Evolutionary conservation across 2,888 invertebrate species (phyloP).

Genomic region (Patella caerulea): DNA sequence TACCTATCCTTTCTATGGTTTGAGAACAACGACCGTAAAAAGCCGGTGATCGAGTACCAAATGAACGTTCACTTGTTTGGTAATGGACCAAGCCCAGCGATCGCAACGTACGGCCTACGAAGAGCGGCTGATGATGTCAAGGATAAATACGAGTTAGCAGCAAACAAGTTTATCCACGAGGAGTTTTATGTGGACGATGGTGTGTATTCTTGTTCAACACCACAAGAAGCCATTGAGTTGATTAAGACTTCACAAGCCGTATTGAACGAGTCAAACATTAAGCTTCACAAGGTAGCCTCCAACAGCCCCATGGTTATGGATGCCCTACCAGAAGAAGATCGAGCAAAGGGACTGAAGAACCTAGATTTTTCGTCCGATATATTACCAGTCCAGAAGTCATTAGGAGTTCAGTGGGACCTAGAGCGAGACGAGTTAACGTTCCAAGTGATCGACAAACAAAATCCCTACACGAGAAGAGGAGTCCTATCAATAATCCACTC

Average conservation of each 20-base stretch:
- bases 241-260: background rate
- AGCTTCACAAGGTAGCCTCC: background rate
- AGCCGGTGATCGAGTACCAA: slow-evolving; percentile 22
- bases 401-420: slow-evolving; percentile 6
- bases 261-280: background rate
- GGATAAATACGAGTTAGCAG: slow-evolving; percentile 17
- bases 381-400: background rate
- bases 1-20: slow-evolving; percentile 31
- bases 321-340: background rate
- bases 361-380: background rate
- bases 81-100: slow-evolving; percentile 24
- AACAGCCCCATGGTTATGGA: background rate
- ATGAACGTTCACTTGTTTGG: slow-evolving; percentile 35
- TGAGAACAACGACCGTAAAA: slow-evolving; percentile 19
- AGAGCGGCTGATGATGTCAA: slow-evolving; percentile 21
- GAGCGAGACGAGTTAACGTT: background rate
- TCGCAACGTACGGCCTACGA: slow-evolving; percentile 24
- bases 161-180: slow-evolving; percentile 24
- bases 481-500: slow-evolving; percentile 12
- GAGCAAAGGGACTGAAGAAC: background rate
- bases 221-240: slow-evolving; percentile 17
- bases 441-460: slow-evolving; percentile 2
- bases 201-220: slow-evolving; percentile 20
- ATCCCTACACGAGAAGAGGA: slow-evolving; percentile 10
- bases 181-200: slow-evolving; percentile 37